These are phyloP conservation scores for Spisula solida DNA, from an alignment of 2,888 invertebrate species.

Conservation along the genomic window DNA sequence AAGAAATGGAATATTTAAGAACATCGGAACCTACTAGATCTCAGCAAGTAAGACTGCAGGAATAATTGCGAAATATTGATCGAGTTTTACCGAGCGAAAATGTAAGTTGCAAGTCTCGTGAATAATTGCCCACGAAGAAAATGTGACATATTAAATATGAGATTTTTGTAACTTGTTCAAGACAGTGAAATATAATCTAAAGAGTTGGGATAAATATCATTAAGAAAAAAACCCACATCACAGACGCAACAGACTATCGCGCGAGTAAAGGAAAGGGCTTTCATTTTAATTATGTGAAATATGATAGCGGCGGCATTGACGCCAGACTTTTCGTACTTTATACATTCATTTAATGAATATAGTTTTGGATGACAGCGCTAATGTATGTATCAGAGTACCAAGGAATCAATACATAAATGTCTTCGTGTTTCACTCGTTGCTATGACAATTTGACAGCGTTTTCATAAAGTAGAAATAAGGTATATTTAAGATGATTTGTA, in stretches of 20 bases:
- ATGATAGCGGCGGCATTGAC: not conserved
- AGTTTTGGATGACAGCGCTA: not conserved
- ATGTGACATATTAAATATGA: not conserved
- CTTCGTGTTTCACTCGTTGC: slow-evolving; percentile 19
- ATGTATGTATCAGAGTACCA: slow-evolving; percentile 22
- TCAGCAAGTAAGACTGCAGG: not conserved
- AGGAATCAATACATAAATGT: not conserved
- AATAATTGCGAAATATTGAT: not conserved
- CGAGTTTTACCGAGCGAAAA: not conserved
- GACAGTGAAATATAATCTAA: not conserved
- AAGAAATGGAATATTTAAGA: slow-evolving; percentile 1
- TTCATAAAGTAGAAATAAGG: slow-evolving; percentile 6
- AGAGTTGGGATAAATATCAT: not conserved
- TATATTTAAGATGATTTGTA: slow-evolving; percentile 23
- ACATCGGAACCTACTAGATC: not conserved
- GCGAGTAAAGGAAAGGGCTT: not conserved
- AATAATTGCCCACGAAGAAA: not conserved
- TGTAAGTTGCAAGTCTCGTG: not conserved
- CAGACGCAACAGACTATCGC: not conserved
- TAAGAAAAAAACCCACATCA: not conserved
- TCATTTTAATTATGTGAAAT: not conserved
- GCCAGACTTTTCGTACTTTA: not conserved
- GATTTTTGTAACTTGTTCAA: not conserved
- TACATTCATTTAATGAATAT: not conserved
- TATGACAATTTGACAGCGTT: slow-evolving; percentile 29